Conservation (phyloP, 1,140 invertebrate species). For the Cheumatopsyche charites region DNA sequence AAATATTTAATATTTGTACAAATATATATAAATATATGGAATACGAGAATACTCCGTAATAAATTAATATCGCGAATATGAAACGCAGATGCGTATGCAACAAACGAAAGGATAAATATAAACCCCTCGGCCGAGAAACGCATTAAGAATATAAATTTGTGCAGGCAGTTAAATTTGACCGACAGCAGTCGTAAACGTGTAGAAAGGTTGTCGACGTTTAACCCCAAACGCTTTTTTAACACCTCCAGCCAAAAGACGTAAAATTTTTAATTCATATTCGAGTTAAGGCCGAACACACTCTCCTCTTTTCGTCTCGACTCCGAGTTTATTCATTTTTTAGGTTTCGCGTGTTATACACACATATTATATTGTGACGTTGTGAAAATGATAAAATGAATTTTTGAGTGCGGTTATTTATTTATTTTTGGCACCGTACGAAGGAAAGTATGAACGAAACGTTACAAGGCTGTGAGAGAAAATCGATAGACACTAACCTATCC, state of each 20-base stretch:
- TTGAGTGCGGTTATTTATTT: too few species aligned
- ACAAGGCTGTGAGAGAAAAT: background rate
- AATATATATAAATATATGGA: too few species aligned
- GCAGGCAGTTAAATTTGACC: slow-evolving; percentile 26
- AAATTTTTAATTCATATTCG: slow-evolving; percentile 24
- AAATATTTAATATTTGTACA: too few species aligned
- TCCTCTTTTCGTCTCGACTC: background rate
- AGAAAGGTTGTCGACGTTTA: slow-evolving; percentile 28
- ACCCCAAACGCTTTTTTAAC: slow-evolving; percentile 16
- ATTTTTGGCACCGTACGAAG: too few species aligned
- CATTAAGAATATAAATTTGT: slow-evolving; percentile 28
- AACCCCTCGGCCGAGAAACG: background rate
- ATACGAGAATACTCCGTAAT: too few species aligned
- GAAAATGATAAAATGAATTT: too few species aligned
- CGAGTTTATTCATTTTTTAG: slow-evolving; percentile 9
- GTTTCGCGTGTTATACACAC: too few species aligned
- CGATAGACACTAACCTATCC: slow-evolving; percentile 5
- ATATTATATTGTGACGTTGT: too few species aligned
- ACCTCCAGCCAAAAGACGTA: slow-evolving; percentile 27
- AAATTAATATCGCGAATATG: too few species aligned
- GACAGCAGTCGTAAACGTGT: slow-evolving; percentile 24
- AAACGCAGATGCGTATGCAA: background rate
- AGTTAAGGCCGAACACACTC: slow-evolving; percentile 2
- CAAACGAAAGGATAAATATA: background rate
- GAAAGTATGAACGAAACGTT: too few species aligned